These are phyloP conservation scores for Elymnias hypermnestra DNA, from an alignment of 1,140 invertebrate genomes.

Conservation along the genomic window DNA sequence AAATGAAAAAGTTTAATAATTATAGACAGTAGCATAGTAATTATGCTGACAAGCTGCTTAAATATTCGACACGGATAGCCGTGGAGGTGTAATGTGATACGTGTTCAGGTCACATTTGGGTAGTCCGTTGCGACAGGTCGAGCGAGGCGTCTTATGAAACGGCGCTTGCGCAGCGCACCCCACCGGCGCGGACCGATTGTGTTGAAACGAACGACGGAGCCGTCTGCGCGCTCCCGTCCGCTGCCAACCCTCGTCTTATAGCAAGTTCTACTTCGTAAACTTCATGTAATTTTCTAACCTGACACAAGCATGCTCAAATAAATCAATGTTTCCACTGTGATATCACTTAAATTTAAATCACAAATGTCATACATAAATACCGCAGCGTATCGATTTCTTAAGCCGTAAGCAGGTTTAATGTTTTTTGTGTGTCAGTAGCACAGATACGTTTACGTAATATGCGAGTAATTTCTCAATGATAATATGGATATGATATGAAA, in stretches of 20 bases:
- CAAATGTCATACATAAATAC: conserved; percentile 6
- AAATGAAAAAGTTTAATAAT: too few relatives aligned
- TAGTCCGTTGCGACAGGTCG: conserved; percentile 71
- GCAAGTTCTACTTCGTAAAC: background rate
- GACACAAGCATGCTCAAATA: background rate
- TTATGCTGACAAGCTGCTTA: conserved; percentile 1
- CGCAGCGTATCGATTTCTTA: conserved; percentile 11
- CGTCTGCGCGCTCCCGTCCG: conserved; percentile 41
- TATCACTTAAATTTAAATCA: background rate
- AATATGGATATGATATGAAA: conserved; percentile 3
- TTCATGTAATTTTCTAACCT: background rate
- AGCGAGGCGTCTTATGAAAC: conserved; percentile 70
- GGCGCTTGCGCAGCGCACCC: conserved; percentile 66
- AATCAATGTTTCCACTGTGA: background rate
- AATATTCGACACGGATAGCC: conserved; percentile 39
- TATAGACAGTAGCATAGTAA: too few relatives aligned
- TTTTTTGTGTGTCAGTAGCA: conserved; percentile 16
- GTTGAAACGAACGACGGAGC: conserved; percentile 58
- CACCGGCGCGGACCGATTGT: conserved; percentile 51
- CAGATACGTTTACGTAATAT: conserved; percentile 32
- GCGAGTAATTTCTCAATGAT: conserved; percentile 27
- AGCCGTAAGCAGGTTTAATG: conserved; percentile 14
- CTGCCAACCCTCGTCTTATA: conserved; percentile 25
- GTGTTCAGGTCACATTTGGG: conserved; percentile 74
- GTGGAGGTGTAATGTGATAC: conserved; percentile 61